These are phyloP conservation scores for Drosophila pandora DNA, from an alignment of 1,140 invertebrate genomes.

Conservation along the genomic window DNA sequence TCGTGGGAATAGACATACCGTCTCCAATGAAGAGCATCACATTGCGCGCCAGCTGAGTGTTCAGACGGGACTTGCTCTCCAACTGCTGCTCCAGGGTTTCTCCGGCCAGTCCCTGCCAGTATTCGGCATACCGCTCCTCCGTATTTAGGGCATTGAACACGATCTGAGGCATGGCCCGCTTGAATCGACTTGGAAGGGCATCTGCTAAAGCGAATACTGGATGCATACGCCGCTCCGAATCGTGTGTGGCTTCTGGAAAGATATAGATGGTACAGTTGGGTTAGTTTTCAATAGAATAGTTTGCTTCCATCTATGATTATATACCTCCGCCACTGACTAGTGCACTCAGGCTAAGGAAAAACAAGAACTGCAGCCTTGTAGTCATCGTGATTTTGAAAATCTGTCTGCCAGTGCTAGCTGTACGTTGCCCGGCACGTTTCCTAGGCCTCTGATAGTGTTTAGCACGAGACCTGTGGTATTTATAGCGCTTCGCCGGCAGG, in stretches of 20 bases:
- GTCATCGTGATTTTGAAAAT: constrained; percentile 2
- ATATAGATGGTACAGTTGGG: constrained; percentile 44
- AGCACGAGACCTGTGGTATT: constrained; percentile 71
- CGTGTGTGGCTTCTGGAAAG: constrained; percentile 24
- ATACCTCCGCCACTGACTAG: constrained; percentile 42
- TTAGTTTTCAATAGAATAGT: background rate
- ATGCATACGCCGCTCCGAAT: constrained; percentile 72
- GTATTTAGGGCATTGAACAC: constrained; percentile 50
- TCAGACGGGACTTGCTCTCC: constrained; percentile 75
- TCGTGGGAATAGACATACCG: constrained; percentile 89
- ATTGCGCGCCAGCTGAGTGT: constrained; percentile 87
- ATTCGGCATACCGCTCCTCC: constrained; percentile 73
- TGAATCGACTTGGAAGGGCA: constrained; percentile 23
- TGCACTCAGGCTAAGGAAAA: constrained; percentile 34
- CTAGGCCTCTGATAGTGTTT: constrained; percentile 49
- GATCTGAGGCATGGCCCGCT: constrained; percentile 74
- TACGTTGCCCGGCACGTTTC: constrained; percentile 58
- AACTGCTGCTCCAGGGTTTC: constrained; percentile 71
- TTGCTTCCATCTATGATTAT: background rate
- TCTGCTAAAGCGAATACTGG: constrained; percentile 33
- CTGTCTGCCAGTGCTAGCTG: constrained; percentile 12
- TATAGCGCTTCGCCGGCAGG: constrained; percentile 47
- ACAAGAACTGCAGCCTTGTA: constrained; percentile 53
- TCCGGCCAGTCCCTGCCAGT: constrained; percentile 73
- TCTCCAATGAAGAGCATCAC: constrained; percentile 90